These are phyloP conservation scores for Ochropleura plecta DNA, from an alignment of 2,888 invertebrate species.

Conservation along the genomic window DNA sequence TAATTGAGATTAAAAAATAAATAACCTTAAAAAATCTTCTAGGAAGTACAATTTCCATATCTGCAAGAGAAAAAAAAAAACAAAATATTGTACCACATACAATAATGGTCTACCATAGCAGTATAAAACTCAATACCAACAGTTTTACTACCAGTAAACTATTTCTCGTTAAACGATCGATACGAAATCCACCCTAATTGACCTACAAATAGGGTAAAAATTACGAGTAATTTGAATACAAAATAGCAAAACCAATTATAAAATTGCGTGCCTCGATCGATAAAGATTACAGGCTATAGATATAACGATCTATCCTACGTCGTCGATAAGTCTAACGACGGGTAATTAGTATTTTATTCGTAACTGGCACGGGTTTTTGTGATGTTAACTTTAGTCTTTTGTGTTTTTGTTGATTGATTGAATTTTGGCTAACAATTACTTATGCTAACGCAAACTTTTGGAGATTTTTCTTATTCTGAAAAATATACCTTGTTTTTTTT, in stretches of 20 bases:
- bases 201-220: conserved; percentile 18
- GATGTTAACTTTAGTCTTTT: conserved; percentile 26
- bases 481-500: no score
- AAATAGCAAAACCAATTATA: conserved; percentile 39
- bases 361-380: conserved; percentile 56
- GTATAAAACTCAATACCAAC: not conserved
- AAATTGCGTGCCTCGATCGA: conserved; percentile 55
- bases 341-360: conserved; percentile 45
- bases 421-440: conserved; percentile 25
- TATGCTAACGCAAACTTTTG: conserved; percentile 4
- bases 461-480: not conserved
- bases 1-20: not conserved
- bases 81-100: not conserved
- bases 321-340: conserved; percentile 30
- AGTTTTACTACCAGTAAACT: not conserved
- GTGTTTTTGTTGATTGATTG: conserved; percentile 42
- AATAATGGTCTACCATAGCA: not conserved
- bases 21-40: not conserved
- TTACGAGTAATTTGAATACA: conserved; percentile 36
- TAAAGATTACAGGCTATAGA: conserved; percentile 34
- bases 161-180: not conserved
- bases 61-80: not conserved
- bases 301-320: conserved; percentile 12
- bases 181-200: conserved; percentile 15
- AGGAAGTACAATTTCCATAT: not conserved